Evolutionary conservation across 1,140 invertebrate species (phyloP).

Genomic region (Glossosoma conforme): DNA sequence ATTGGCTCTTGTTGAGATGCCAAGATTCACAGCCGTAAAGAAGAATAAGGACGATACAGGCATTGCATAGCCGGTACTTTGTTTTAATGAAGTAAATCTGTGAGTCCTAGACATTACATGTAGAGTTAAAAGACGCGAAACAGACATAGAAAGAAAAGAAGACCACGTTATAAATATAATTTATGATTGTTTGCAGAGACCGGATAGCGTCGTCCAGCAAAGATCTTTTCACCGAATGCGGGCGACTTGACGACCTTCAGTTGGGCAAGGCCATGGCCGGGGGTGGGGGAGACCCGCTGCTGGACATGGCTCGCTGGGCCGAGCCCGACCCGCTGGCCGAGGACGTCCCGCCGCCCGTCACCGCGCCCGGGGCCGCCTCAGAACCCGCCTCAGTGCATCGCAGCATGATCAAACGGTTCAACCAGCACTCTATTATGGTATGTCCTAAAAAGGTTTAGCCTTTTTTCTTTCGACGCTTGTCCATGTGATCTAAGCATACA

Average conservation of each 20-base stretch:
- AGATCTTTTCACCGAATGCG: constrained; percentile 95
- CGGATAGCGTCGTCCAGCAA: constrained; percentile 82
- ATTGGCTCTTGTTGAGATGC: too few species aligned
- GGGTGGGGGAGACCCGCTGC: constrained; percentile 71
- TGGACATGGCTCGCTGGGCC: constrained; percentile 57
- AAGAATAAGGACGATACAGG: too few species aligned
- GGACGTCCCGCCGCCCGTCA: background rate
- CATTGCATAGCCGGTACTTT: too few species aligned
- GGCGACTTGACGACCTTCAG: constrained; percentile 90
- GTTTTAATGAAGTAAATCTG: background rate
- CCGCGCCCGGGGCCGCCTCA: background rate
- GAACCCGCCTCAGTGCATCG: constrained; percentile 64
- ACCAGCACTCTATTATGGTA: constrained; percentile 95
- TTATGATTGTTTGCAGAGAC: constrained; percentile 58
- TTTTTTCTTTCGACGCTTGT: too few species aligned
- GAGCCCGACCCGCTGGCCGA: constrained; percentile 27
- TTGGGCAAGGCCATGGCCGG: constrained; percentile 73
- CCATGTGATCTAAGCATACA: too few species aligned
- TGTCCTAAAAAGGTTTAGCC: constrained; percentile 7
- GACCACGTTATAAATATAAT: too few species aligned
- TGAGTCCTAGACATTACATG: too few species aligned
- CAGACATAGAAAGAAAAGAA: too few species aligned
- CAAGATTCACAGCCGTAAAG: too few species aligned
- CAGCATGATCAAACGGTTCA: constrained; percentile 92
- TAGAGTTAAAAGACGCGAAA: too few species aligned